Base-by-base conservation (phyloP, 1,140 invertebrate genomes). In the Sminthurinus signatus region DNA sequence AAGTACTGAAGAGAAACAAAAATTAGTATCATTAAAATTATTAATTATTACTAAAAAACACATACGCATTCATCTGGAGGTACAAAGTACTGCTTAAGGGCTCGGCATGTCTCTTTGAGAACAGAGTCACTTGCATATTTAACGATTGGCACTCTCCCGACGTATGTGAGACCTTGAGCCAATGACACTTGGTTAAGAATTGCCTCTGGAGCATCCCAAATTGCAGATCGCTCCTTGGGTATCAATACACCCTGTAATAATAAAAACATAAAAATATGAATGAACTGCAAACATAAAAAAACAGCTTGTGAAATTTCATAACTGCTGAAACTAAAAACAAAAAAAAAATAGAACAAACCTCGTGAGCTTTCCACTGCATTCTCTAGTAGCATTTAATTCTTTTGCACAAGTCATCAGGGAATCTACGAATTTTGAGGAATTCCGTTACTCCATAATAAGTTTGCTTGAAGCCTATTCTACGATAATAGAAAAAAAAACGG, bases 81-180 rank as follows among this genome's bases (percentile, higher is more conserved):
- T 36, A 71, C 61, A 54, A 56, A 65, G 43, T 68, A 71, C 19
- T 68, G 64, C 36, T 66, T 66, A n/a, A 71, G 52, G 17, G 50
- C 50, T 23, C 12, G 42, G 23, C 54, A 54, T 27, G 65, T 25
- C 8, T 63, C 27, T 31, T n/a, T 43, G 50, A 59, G 55, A 28
- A 60, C 46, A 17, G 17, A 14, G 12, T 46, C 58, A 1, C 27
- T 4, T 2, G 17, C 12, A 57, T 61, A 31, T 51, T 55, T 63
- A 8, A 60, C n/a, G 12, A 71, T n/a, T 14, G 69, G 69, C 15
- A 68, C 57, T 46, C 64, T 36, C 0, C 29, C n/a, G 3, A 71
- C 21, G 39, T 46, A 71, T 17, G 54, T 54, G 1, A 44, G n/a
- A 0, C 54, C 61, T 51, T 68, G 63, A 19, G 50, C 36, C 3